Conservation (phyloP, 1,140 invertebrate species). For the Meteorus sp. region DNA sequence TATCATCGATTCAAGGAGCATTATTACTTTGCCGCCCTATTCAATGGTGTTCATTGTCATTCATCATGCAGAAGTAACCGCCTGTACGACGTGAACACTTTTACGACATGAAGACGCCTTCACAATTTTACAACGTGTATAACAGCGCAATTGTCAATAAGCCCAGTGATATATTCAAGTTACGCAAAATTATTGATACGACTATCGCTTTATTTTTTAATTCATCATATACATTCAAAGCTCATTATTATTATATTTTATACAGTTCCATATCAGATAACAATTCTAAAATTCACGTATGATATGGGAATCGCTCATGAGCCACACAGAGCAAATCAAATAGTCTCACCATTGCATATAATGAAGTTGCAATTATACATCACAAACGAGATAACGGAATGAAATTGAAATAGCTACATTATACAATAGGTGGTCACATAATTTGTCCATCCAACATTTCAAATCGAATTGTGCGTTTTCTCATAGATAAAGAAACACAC, state of each 20-base stretch:
- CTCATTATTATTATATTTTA: slow-evolving; percentile 1
- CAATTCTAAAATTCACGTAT: neutral
- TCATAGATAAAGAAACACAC: neutral
- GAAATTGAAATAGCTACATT: slow-evolving; percentile 2
- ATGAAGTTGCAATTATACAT: too few relatives aligned
- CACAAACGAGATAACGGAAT: neutral
- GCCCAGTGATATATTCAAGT: too few relatives aligned
- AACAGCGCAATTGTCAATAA: too few relatives aligned
- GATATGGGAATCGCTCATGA: neutral
- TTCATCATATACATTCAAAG: slow-evolving; percentile 2
- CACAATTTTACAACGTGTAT: too few relatives aligned
- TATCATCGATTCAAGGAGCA: slow-evolving; percentile 48
- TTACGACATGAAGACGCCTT: too few relatives aligned
- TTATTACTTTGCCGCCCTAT: slow-evolving; percentile 61
- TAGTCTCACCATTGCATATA: too few relatives aligned
- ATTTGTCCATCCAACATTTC: neutral
- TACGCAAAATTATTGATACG: too few relatives aligned
- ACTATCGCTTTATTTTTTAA: slow-evolving; percentile 4
- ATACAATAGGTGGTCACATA: neutral
- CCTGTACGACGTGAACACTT: too few relatives aligned
- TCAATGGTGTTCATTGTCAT: slow-evolving; percentile 67
- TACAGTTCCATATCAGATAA: neutral
- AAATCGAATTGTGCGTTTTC: neutral
- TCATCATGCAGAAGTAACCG: too few relatives aligned
- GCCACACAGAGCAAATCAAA: neutral